Evolutionary conservation across 2,888 invertebrate genomes (phyloP).

Genomic region (Drosophila colorata): DNA sequence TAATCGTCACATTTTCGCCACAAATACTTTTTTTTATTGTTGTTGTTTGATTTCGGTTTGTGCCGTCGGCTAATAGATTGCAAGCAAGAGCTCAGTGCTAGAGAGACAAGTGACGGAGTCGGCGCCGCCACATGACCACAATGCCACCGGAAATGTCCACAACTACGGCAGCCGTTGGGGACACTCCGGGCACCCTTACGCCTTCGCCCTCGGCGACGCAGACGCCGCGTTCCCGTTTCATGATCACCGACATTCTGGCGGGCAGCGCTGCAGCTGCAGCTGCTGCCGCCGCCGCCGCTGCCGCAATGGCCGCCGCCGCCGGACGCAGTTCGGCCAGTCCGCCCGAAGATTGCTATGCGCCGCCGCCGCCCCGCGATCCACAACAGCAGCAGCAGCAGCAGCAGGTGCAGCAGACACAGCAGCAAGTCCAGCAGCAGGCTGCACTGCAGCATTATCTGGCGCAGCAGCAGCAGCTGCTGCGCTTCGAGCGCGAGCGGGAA

Average conservation of each 20-base stretch:
- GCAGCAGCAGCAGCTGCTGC: conserved; percentile 78
- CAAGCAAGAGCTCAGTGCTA: conserved; percentile 10
- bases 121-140: conserved; percentile 79
- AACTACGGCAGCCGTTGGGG: conserved; percentile 77
- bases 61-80: conserved; percentile 51
- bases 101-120: conserved; percentile 30
- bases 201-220: conserved; percentile 67
- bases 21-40: conserved; percentile 22
- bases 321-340: conserved; percentile 62
- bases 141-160: conserved; percentile 84
- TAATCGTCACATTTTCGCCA: conserved; percentile 9
- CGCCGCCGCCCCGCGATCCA: conserved; percentile 52
- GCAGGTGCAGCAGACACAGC: conserved; percentile 63
- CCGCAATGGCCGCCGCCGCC: conserved; percentile 59
- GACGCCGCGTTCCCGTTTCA: conserved; percentile 92
- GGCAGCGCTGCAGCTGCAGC: conserved; percentile 86
- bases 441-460: conserved; percentile 80
- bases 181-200: conserved; percentile 68
- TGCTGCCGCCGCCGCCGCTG: conserved; percentile 66
- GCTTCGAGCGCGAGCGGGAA: conserved; percentile 75
- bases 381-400: conserved; percentile 67
- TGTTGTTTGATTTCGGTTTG: conserved; percentile 31
- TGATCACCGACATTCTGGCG: conserved; percentile 95
- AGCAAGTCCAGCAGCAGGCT: conserved; percentile 71
- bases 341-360: conserved; percentile 55